phyloP scores from a whole-genome alignment of 2,797 vertebrate genomes.

The Euphonia xanthogaster region DNA sequence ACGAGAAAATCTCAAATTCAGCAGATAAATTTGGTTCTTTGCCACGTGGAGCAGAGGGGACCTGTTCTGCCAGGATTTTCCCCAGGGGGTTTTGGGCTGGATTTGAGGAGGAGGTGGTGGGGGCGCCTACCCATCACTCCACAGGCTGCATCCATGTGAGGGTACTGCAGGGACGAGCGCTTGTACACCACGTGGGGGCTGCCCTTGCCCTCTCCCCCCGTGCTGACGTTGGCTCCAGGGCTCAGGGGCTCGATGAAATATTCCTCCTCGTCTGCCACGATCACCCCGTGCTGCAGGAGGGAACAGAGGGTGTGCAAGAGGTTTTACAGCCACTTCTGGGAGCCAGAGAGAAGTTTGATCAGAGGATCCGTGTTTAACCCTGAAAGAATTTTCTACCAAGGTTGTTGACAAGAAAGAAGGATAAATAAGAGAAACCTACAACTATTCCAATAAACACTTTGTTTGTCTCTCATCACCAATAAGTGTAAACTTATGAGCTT shows the following conservation, averaged over 20 bases:
- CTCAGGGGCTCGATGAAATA: constrained; percentile 96
- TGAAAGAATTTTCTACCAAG: not conserved
- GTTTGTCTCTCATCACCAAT: not conserved
- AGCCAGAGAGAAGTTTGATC: not conserved
- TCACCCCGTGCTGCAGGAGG: constrained; percentile 89
- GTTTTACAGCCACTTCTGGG: not conserved
- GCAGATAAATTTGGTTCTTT: not conserved
- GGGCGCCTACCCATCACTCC: constrained; percentile 88
- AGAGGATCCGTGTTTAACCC: not conserved
- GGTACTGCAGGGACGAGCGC: constrained; percentile 92
- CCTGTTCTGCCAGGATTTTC: not conserved
- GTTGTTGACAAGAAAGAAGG: not conserved
- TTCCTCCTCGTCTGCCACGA: constrained; percentile 93
- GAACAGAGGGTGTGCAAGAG: not conserved
- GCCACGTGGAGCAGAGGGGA: not conserved
- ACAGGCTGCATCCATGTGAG: constrained; percentile 94
- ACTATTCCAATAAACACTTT: not conserved
- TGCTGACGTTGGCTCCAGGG: constrained; percentile 79
- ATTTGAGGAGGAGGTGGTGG: not conserved
- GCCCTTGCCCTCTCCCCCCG: constrained; percentile 79
- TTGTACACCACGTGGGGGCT: constrained; percentile 98
- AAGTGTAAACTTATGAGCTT: not conserved
- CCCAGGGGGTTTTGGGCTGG: not conserved
- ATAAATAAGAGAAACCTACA: not conserved
- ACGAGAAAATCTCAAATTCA: not conserved